Evolutionary conservation across 2,113 vertebrate genomes (phyloP).

Genomic region (Mesocricetus auratus): DNA sequence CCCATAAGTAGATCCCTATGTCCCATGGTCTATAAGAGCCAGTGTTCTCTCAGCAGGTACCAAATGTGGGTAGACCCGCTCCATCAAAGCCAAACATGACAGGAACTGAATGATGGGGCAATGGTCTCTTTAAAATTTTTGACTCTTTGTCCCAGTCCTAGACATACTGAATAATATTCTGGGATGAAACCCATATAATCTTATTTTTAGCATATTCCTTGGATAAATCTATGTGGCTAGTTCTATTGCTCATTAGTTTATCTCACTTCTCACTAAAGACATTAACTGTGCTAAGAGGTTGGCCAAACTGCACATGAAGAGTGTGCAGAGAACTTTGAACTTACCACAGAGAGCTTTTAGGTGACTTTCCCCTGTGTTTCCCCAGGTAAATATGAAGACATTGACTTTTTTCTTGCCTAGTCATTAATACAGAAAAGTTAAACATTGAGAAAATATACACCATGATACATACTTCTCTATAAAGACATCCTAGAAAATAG

Average conservation of each 20-base stretch:
- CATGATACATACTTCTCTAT: background rate
- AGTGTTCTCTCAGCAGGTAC: background rate
- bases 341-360: background rate
- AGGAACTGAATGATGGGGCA: background rate
- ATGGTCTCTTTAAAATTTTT: constrained; percentile 14
- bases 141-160: background rate
- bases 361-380: constrained; percentile 16
- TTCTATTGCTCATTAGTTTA: background rate
- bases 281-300: background rate
- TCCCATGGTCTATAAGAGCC: background rate
- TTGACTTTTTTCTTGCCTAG: background rate
- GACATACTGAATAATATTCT: background rate
- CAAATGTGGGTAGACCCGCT: background rate
- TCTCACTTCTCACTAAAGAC: background rate
- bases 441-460: background rate
- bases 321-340: background rate
- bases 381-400: background rate
- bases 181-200: background rate
- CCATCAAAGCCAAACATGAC: background rate
- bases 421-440: constrained; percentile 25
- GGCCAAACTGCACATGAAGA: constrained; percentile 39
- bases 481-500: constrained; percentile 22
- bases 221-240: background rate
- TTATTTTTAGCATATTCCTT: constrained; percentile 26
- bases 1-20: background rate